Evolutionary conservation across 2,888 invertebrate genomes (phyloP).

Genomic region (Dolichomitus sp.): DNA sequence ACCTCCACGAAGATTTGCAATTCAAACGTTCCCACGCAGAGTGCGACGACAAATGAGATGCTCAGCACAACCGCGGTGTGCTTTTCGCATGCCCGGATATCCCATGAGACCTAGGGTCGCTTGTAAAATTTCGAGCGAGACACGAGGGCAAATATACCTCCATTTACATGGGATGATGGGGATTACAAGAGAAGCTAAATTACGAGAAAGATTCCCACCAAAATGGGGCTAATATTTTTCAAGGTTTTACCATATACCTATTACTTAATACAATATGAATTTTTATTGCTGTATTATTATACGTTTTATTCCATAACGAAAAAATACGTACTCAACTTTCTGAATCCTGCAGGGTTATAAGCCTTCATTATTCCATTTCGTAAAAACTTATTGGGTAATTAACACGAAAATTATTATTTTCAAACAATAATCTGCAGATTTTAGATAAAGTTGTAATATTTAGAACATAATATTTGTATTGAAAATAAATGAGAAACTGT

Average conservation of each 20-base stretch:
- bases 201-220: neutral
- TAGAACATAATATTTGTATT: no score
- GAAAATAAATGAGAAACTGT: no score
- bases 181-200: neutral
- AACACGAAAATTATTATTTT: no score
- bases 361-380: no score
- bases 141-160: slow-evolving; percentile 8
- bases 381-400: no score
- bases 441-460: no score
- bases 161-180: neutral
- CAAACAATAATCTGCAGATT: no score
- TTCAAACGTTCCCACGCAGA: slow-evolving; percentile 60
- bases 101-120: slow-evolving; percentile 17
- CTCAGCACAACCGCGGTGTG: no score
- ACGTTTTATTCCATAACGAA: neutral
- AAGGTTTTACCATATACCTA: neutral
- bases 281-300: neutral
- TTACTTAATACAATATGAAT: neutral
- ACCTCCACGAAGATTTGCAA: slow-evolving; percentile 67
- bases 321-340: neutral
- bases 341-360: no score
- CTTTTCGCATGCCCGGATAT: slow-evolving; percentile 9
- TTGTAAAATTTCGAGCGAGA: slow-evolving; percentile 22
- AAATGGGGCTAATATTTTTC: neutral
- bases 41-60: slow-evolving; percentile 5